A percentile compares a stretch with the other conserved stretches of the same genome.
phyloP scores from a whole-genome alignment of 2,888 invertebrate species.

The Morpho achilles region DNA sequence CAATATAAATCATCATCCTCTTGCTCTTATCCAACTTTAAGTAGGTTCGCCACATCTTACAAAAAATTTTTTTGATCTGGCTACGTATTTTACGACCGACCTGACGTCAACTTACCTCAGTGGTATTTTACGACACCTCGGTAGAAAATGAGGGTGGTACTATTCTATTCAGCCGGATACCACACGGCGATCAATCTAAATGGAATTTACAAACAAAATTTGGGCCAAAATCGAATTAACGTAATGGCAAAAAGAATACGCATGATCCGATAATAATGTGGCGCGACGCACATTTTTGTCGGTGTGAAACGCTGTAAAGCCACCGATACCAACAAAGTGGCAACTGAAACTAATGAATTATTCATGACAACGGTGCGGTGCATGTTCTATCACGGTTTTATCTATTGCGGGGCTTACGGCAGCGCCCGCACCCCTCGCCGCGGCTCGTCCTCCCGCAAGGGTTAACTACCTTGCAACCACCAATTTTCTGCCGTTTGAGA shows the following conservation, averaged over 20 bases:
- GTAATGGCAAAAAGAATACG: constrained; percentile 52
- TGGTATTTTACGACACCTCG: no score
- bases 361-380: constrained; percentile 76
- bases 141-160: no score
- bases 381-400: constrained; percentile 81
- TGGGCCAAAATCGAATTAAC: constrained; percentile 27
- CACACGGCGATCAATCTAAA: not conserved
- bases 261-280: constrained; percentile 63
- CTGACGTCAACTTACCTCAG: no score
- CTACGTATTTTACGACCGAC: no score
- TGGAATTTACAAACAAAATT: constrained; percentile 14
- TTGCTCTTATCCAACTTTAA: no score
- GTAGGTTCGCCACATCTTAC: no score
- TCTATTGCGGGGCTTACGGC: constrained; percentile 73
- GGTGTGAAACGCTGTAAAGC: constrained; percentile 76
- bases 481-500: constrained; percentile 71
- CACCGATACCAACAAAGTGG: constrained; percentile 78
- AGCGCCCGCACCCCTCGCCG: constrained; percentile 27
- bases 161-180: no score
- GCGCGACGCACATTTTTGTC: constrained; percentile 73
- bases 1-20: not conserved
- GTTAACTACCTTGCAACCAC: constrained; percentile 74
- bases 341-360: constrained; percentile 80
- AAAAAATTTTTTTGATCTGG: no score
- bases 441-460: constrained; percentile 59